phyloP scores from a whole-genome alignment of 2,797 vertebrate species.

The Sebastolobus alascanus region DNA sequence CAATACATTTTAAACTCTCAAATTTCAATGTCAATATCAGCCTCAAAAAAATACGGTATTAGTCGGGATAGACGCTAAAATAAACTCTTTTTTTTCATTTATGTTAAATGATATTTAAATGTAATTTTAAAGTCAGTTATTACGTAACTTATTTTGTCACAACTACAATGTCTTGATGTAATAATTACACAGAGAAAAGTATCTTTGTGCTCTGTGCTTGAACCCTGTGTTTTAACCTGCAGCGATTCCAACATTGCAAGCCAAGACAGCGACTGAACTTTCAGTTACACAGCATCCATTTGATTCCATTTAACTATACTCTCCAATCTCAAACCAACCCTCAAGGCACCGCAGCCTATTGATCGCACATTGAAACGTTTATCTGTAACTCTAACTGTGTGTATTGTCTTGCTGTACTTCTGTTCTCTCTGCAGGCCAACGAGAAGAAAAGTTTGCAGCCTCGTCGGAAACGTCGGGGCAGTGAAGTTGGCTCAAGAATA shows the following conservation, averaged over 20 bases:
- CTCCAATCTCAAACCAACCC: conserved; percentile 24
- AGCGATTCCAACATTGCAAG: conserved; percentile 1
- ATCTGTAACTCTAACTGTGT: conserved; percentile 23
- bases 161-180: conserved; percentile 1
- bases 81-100: neutral
- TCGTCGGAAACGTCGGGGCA: conserved; percentile 20
- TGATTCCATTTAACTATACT: conserved; percentile 24
- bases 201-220: neutral
- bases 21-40: neutral
- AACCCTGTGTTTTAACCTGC: conserved; percentile 14
- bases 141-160: neutral
- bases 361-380: conserved; percentile 40
- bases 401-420: conserved; percentile 26
- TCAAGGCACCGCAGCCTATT: conserved; percentile 38
- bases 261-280: conserved; percentile 31
- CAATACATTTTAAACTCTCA: neutral
- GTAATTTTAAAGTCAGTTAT: neutral
- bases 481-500: conserved; percentile 36
- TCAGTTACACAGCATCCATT: conserved; percentile 28
- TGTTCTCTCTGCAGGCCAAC: conserved; percentile 26
- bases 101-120: neutral
- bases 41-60: neutral
- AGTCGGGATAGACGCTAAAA: neutral
- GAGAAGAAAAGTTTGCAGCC: conserved; percentile 28
- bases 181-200: neutral